A percentile compares a stretch with the other conserved stretches of the same genome.
Evolutionary conservation across 2,797 vertebrate genomes (phyloP).

Genomic region (Myotis findleyi): DNA sequence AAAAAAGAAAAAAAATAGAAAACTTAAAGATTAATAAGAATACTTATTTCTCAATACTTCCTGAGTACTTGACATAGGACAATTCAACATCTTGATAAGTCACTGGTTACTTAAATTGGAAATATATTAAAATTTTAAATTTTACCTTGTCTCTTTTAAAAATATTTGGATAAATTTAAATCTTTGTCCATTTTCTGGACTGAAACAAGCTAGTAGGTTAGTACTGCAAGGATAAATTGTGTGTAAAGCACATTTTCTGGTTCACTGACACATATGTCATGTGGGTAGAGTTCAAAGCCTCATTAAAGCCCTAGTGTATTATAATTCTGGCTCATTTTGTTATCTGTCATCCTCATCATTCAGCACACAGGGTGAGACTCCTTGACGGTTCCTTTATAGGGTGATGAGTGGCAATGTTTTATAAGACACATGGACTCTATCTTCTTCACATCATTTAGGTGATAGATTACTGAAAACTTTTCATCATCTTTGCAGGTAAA

Average conservation of each 20-base stretch:
- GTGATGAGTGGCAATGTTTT: neutral
- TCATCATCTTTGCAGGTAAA: neutral
- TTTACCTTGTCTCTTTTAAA: slow-evolving; percentile 23
- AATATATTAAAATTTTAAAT: slow-evolving; percentile 28
- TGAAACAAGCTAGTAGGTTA: slow-evolving; percentile 37
- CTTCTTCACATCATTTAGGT: slow-evolving; percentile 49
- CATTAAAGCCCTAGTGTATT: neutral
- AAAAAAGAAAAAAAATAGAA: neutral
- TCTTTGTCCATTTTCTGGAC: neutral
- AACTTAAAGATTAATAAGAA: neutral
- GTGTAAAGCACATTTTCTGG: neutral
- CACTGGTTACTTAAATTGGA: slow-evolving; percentile 1
- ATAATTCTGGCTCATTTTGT: neutral
- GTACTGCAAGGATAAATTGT: neutral
- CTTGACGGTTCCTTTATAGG: neutral
- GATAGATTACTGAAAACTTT: slow-evolving; percentile 22
- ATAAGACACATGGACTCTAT: neutral
- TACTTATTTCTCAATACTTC: slow-evolving; percentile 22
- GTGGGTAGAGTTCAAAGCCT: neutral
- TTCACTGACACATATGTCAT: slow-evolving; percentile 9
- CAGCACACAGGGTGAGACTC: neutral
- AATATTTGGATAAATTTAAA: slow-evolving; percentile 25
- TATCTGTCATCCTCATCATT: neutral
- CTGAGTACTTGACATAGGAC: neutral
- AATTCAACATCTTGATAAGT: neutral